phyloP scores from a whole-genome alignment of 2,888 invertebrate genomes.

The Alentia gelatinosa region DNA sequence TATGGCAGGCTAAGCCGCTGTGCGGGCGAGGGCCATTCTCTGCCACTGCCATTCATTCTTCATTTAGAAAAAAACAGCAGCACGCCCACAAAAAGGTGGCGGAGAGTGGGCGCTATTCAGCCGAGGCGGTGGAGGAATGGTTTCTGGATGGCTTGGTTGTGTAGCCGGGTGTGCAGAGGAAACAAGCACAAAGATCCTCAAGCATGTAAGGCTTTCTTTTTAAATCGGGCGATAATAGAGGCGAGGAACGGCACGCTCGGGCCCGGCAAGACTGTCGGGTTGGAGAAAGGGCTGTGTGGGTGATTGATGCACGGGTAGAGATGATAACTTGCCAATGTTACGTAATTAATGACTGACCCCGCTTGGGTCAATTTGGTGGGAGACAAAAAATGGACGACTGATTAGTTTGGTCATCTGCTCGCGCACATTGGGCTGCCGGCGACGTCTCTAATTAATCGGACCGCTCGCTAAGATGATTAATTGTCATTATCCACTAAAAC shows the following conservation, averaged over 20 bases:
- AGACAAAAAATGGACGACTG: constrained; percentile 49
- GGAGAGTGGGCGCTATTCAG: neutral
- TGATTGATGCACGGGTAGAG: constrained; percentile 11
- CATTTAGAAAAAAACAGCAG: constrained; percentile 40
- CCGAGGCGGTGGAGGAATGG: neutral
- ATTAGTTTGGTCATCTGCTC: constrained; percentile 55
- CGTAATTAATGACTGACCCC: constrained; percentile 47
- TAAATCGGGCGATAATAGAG: constrained; percentile 18
- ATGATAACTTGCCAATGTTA: constrained; percentile 52
- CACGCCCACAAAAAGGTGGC: neutral
- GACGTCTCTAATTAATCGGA: constrained; percentile 41
- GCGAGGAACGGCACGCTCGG: neutral
- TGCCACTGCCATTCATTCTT: constrained; percentile 37
- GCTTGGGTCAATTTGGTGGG: constrained; percentile 54
- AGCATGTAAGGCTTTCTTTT: constrained; percentile 46
- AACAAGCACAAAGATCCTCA: constrained; percentile 39
- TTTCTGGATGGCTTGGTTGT: constrained; percentile 47
- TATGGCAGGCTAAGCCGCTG: constrained; percentile 43
- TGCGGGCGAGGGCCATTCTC: constrained; percentile 14
- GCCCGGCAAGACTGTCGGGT: neutral
- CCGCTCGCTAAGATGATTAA: constrained; percentile 49
- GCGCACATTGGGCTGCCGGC: neutral
- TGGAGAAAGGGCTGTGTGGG: neutral
- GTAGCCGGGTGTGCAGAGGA: constrained; percentile 34
- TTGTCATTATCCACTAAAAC: constrained; percentile 56